phyloP scores from a whole-genome alignment of 2,888 invertebrate species.

The Agrochola macilenta region DNA sequence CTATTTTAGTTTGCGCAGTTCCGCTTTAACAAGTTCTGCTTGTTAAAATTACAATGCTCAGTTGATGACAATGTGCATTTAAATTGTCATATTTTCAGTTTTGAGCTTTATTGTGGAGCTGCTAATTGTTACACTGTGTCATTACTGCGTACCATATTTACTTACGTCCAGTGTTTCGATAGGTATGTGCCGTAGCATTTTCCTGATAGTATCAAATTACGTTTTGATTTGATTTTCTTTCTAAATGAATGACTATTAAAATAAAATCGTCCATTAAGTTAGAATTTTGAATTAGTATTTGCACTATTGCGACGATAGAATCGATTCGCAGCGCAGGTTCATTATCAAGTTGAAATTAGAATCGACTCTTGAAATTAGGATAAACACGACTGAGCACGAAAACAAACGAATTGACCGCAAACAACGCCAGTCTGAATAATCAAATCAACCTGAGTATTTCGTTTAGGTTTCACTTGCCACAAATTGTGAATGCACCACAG shows the following conservation, averaged over 20 bases:
- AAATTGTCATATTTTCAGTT: slow-evolving; percentile 20
- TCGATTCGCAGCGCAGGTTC: not conserved
- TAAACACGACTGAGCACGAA: slow-evolving; percentile 19
- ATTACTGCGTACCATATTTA: not conserved
- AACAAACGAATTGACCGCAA: slow-evolving; percentile 41
- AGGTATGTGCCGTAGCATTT: not conserved
- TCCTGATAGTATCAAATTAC: not conserved
- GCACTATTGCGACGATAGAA: not conserved
- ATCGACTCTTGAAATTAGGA: slow-evolving; percentile 26
- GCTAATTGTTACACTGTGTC: slow-evolving; percentile 6
- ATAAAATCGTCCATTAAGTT: not conserved
- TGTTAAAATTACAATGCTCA: slow-evolving; percentile 46
- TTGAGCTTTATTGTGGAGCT: slow-evolving; percentile 1
- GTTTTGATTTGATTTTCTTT: not conserved
- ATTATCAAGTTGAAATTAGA: not conserved
- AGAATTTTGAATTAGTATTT: not conserved
- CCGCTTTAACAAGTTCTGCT: slow-evolving; percentile 53
- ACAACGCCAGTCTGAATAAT: slow-evolving; percentile 33
- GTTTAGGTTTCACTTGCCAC: slow-evolving; percentile 49
- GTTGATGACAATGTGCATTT: slow-evolving; percentile 36
- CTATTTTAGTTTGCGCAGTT: slow-evolving; percentile 60
- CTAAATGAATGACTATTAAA: not conserved
- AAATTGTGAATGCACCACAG: slow-evolving; percentile 48
- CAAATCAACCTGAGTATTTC: slow-evolving; percentile 50
- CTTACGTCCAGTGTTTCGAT: not conserved